Base-by-base conservation (phyloP, 2,888 invertebrate genomes). In the Morpho achilles region DNA sequence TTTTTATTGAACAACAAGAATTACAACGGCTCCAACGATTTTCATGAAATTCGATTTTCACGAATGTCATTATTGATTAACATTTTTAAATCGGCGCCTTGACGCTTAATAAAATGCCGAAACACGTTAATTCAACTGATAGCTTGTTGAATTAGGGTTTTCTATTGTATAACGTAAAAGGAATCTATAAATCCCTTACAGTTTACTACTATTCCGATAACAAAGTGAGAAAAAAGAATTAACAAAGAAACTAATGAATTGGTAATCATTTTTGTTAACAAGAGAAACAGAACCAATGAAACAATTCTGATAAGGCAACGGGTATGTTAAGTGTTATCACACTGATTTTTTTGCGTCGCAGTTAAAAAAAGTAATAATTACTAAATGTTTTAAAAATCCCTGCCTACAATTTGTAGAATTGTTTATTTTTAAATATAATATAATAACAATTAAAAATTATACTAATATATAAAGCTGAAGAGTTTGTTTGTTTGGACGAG, bases 241-340 rank as follows among this genome's bases (percentile, higher is more conserved):
- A 46, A 53, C 46, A 53, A 53, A 46, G 46, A 9, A 53, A 40
- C 40, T 45, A 53, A 47, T 53, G 53, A 46, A 53, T 53, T 53
- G 22, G 40, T 53, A 53, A 53, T 53, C 53, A 53, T 41, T 53
- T 39, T 16, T 41, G 40, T 16, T 40, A 46, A 53, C 45, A 8
- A 53, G 16, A 32, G 41, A 7, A 43, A 43, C 4, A 43, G 42
- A 6, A 6, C 7, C 42, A 32, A 10, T 7, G 40, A 46, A 53
- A 46, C 39, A 16, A 22, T 53, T 53, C 46, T 40, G 53, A 53
- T 53, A 53, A 53, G 46, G 46, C 40, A 7, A 8, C 16, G 50
- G n/a, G 40, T 10, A 8, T 50, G 8, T 53, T 22, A 53, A 40
- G 40, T 39, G 22, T 22, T 46, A 9, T 41, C 46, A 46, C 53